These are phyloP conservation scores for Petrocephalus sullivani DNA, from an alignment of 2,797 vertebrate genomes.

Conservation along the genomic window DNA sequence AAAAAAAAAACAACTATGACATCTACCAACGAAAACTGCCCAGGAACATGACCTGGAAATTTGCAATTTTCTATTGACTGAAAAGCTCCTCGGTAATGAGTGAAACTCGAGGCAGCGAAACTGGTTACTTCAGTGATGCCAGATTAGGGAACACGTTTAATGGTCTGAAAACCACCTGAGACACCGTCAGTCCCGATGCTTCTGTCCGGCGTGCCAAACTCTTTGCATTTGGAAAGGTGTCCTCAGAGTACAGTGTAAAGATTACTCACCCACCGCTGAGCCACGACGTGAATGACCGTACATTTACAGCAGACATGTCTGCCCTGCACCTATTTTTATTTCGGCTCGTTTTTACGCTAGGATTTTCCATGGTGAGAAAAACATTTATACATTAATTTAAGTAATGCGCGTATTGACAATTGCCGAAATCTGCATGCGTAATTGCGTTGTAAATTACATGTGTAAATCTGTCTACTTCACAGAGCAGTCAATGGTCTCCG, in stretches of 20 bases:
- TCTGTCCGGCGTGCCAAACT: background rate
- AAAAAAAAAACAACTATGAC: background rate
- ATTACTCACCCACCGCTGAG: slow-evolving; percentile 15
- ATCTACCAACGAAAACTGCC: slow-evolving; percentile 3
- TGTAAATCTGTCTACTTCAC: slow-evolving; percentile 3
- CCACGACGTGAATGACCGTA: slow-evolving; percentile 26
- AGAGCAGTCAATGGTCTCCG: slow-evolving; percentile 25
- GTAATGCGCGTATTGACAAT: background rate
- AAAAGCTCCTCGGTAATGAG: slow-evolving; percentile 10
- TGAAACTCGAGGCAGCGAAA: background rate
- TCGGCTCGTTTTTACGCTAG: slow-evolving; percentile 43
- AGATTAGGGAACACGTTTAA: slow-evolving; percentile 9
- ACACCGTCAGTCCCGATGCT: slow-evolving; percentile 12
- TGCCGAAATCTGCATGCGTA: background rate
- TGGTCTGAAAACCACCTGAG: slow-evolving; percentile 1
- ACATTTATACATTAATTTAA: background rate
- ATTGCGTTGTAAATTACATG: background rate
- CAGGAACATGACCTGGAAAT: slow-evolving; percentile 9
- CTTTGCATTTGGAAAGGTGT: slow-evolving; percentile 17
- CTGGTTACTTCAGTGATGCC: slow-evolving; percentile 12
- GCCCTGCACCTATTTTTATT: slow-evolving; percentile 34
- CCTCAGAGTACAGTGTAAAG: slow-evolving; percentile 11
- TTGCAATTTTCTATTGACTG: background rate
- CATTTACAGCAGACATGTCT: slow-evolving; percentile 48
- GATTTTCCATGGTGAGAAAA: slow-evolving; percentile 52